These are phyloP conservation scores for Ploceus nigricollis DNA, from an alignment of 2,113 vertebrate species.

Conservation along the genomic window DNA sequence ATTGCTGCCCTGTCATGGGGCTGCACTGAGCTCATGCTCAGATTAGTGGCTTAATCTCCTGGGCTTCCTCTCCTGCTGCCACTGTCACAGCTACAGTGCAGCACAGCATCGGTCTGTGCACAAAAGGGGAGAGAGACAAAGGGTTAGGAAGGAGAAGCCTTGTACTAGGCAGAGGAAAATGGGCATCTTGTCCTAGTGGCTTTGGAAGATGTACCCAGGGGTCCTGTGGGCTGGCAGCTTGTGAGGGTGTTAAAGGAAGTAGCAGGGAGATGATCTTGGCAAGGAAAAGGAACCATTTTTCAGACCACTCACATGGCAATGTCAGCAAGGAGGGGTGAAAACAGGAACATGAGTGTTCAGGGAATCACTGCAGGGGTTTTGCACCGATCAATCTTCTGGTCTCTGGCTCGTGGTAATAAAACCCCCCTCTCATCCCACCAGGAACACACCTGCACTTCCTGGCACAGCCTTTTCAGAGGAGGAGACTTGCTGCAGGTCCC, in stretches of 20 bases:
- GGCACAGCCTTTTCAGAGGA: slow-evolving; percentile 86
- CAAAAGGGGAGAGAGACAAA: neutral
- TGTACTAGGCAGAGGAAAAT: neutral
- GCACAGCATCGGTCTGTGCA: neutral
- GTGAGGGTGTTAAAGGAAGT: neutral
- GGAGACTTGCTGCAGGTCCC: slow-evolving; percentile 78
- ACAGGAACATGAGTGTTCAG: neutral
- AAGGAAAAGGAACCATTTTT: neutral
- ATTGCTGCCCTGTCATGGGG: neutral
- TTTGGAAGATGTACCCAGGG: neutral
- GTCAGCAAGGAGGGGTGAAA: neutral
- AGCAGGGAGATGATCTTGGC: neutral
- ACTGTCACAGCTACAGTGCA: neutral
- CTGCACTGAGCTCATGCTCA: neutral
- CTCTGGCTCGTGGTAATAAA: neutral
- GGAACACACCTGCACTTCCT: slow-evolving; percentile 83
- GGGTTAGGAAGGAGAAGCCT: neutral
- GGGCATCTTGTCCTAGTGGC: neutral
- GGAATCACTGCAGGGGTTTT: neutral
- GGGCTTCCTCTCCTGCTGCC: neutral
- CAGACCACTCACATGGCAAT: neutral
- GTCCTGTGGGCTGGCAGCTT: neutral
- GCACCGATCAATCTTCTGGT: neutral
- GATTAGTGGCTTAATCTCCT: neutral
- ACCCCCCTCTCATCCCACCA: neutral